Evolutionary conservation across 2,888 invertebrate species (phyloP).

Genomic region (Anoncus sp.): DNA sequence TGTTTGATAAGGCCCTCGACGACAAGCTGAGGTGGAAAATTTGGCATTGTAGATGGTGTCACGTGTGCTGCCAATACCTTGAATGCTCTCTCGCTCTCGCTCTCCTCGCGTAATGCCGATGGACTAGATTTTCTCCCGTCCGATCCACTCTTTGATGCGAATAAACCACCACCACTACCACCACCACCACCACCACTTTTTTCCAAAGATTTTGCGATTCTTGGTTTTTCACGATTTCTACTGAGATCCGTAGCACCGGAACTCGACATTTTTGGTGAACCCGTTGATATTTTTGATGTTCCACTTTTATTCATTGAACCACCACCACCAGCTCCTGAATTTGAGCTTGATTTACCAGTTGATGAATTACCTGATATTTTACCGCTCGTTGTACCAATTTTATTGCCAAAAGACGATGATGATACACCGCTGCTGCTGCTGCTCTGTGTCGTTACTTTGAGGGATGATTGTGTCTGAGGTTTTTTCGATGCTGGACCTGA

Average conservation of each 20-base stretch:
- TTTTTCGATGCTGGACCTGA: constrained; percentile 95
- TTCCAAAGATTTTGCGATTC: constrained; percentile 86
- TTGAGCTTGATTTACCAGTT: constrained; percentile 76
- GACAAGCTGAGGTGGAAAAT: constrained; percentile 86
- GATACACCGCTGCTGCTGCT: constrained; percentile 66
- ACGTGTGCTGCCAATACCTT: constrained; percentile 86
- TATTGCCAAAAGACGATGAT: constrained; percentile 78
- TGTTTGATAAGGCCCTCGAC: constrained; percentile 91
- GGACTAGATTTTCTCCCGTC: constrained; percentile 88
- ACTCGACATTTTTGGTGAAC: constrained; percentile 87
- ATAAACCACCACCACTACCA: constrained; percentile 84
- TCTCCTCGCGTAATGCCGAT: constrained; percentile 87
- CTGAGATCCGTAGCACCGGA: constrained; percentile 85
- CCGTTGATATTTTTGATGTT: constrained; percentile 80
- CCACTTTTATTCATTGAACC: constrained; percentile 69
- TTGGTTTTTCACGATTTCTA: constrained; percentile 86
- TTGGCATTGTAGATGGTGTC: constrained; percentile 83
- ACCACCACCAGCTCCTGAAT: constrained; percentile 73
- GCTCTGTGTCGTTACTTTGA: constrained; percentile 75
- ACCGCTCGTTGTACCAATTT: constrained; percentile 78
- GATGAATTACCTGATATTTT: constrained; percentile 72
- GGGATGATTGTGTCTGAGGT: constrained; percentile 85
- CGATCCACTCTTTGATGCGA: constrained; percentile 84
- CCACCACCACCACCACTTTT: constrained; percentile 83
- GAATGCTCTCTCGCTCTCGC: constrained; percentile 86